phyloP scores from a whole-genome alignment of 2,113 vertebrate species.

The Suncus etruscus region DNA sequence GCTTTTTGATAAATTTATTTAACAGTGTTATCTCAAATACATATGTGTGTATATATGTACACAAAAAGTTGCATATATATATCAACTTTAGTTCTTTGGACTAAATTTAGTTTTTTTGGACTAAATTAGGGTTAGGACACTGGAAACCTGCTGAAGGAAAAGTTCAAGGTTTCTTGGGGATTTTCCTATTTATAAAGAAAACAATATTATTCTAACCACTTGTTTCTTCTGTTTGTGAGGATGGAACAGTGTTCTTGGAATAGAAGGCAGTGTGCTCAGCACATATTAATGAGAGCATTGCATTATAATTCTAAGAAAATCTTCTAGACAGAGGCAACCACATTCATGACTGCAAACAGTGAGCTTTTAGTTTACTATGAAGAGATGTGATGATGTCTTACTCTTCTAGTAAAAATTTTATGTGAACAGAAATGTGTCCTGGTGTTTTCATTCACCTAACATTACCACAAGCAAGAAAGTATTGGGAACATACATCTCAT shows the following conservation, averaged over 20 bases:
- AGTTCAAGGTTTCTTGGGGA: conserved; percentile 44
- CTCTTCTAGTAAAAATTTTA: conserved; percentile 78
- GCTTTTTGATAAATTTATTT: conserved; percentile 36
- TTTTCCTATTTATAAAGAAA: conserved; percentile 66
- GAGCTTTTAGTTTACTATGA: conserved; percentile 61
- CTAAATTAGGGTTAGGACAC: not conserved
- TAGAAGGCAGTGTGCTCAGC: conserved; percentile 55
- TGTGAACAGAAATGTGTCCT: conserved; percentile 53
- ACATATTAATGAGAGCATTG: conserved; percentile 74
- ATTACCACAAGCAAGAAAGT: conserved; percentile 58
- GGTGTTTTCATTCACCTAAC: conserved; percentile 63
- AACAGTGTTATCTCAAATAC: not conserved
- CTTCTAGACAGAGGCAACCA: conserved; percentile 45
- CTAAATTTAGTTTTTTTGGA: not conserved
- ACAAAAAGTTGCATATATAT: too few relatives aligned
- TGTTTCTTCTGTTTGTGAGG: not conserved
- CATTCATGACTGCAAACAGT: conserved; percentile 42
- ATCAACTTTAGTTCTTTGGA: too few relatives aligned
- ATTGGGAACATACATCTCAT: conserved; percentile 81
- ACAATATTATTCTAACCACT: conserved; percentile 43
- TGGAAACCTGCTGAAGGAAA: conserved; percentile 48
- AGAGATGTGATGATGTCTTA: conserved; percentile 71
- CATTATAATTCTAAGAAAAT: conserved; percentile 77
- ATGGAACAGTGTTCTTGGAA: not conserved
- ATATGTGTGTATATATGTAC: too few relatives aligned